These are phyloP conservation scores for Elymnias hypermnestra DNA, from an alignment of 1,140 invertebrate genomes.

Conservation along the genomic window DNA sequence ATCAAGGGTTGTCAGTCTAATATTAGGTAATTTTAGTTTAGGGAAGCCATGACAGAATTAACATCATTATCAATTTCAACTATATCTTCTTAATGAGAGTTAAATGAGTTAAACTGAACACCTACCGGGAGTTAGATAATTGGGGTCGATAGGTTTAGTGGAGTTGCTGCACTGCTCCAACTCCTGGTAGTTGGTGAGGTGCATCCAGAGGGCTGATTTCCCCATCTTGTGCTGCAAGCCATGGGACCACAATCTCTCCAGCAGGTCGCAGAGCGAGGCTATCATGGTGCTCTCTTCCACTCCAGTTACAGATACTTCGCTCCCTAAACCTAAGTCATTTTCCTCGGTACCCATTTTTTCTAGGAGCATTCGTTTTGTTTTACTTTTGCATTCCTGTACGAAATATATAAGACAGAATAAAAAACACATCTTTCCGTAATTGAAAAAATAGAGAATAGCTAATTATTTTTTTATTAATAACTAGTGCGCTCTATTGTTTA, in stretches of 20 bases:
- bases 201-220: slow-evolving; percentile 96
- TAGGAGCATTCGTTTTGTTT: slow-evolving; percentile 98
- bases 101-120: slow-evolving; percentile 5
- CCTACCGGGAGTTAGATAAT: slow-evolving; percentile 89
- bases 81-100: too few species aligned
- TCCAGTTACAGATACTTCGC: slow-evolving; percentile 78
- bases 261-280: slow-evolving; percentile 96
- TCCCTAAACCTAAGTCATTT: slow-evolving; percentile 81
- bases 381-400: slow-evolving; percentile 90
- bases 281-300: slow-evolving; percentile 99
- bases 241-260: slow-evolving; percentile 99
- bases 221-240: slow-evolving; percentile 96
- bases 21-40: too few species aligned
- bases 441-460: too few species aligned
- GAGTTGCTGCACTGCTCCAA: slow-evolving; percentile 87
- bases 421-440: too few species aligned
- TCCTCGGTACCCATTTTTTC: slow-evolving; percentile 98
- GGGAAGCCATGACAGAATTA: too few species aligned
- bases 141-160: slow-evolving; percentile 86
- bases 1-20: too few species aligned
- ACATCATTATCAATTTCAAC: too few species aligned
- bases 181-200: slow-evolving; percentile 92
- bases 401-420: too few species aligned
- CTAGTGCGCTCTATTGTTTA: too few species aligned
- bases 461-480: too few species aligned